A percentile compares a stretch with the other conserved stretches of the same genome.
Evolutionary conservation across 2,113 vertebrate genomes (phyloP).

Genomic region (Indicator indicator): DNA sequence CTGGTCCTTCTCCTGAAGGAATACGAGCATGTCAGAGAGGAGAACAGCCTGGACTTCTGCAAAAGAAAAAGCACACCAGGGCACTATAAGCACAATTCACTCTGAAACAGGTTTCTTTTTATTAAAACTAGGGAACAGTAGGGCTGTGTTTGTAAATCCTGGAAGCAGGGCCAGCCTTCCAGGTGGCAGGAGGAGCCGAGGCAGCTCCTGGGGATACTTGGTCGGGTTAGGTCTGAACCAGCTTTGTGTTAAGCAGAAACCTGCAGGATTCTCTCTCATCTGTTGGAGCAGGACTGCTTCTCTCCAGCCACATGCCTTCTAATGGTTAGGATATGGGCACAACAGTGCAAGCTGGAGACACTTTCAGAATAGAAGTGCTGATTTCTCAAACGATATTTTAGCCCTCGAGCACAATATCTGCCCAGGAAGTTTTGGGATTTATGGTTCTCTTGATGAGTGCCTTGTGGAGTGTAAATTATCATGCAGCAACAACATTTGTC

Average conservation of each 20-base stretch:
- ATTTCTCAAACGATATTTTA: constrained; percentile 30
- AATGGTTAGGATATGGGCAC: background rate
- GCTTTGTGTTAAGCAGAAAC: background rate
- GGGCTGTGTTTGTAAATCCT: background rate
- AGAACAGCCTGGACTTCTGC: constrained; percentile 93
- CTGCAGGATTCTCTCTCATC: background rate
- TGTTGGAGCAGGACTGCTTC: background rate
- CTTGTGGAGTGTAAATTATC: constrained; percentile 37
- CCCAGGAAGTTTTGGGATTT: constrained; percentile 35
- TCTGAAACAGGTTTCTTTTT: background rate
- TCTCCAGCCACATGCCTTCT: background rate
- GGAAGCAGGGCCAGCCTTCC: background rate
- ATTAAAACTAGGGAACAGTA: background rate
- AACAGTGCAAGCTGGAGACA: background rate
- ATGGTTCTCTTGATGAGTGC: constrained; percentile 25
- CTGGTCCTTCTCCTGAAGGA: constrained; percentile 98
- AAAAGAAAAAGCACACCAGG: background rate
- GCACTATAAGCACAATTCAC: background rate
- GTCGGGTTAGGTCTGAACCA: background rate
- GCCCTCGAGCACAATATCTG: background rate
- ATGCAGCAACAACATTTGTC: constrained; percentile 38
- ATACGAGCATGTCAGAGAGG: constrained; percentile 89
- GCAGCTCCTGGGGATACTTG: background rate
- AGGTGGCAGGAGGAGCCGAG: background rate
- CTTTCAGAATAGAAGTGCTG: background rate